Conservation (phyloP, 1,140 invertebrate species). For the Aleiodes sp. region DNA sequence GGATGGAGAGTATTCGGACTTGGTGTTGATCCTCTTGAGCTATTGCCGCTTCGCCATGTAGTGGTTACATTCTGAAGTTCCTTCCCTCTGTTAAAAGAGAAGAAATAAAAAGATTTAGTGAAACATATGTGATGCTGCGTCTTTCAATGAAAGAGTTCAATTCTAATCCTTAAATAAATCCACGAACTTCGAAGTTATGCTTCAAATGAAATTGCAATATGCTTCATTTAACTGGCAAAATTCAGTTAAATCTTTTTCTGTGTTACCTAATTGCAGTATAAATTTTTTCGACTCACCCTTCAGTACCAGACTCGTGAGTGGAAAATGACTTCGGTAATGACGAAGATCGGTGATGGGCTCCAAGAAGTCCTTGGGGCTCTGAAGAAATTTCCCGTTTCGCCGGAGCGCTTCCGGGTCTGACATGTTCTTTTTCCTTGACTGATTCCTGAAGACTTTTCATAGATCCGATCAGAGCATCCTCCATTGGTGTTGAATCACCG, state of each 20-base stretch:
- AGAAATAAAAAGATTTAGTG: neutral
- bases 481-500: conserved; percentile 66
- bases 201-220: no score
- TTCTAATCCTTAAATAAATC: neutral
- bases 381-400: conserved; percentile 55
- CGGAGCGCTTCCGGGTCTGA: conserved; percentile 69
- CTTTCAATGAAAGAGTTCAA: neutral
- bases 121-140: conserved; percentile 39
- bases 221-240: no score
- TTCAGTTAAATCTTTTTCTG: no score
- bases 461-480: conserved; percentile 57
- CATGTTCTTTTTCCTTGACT: conserved; percentile 57
- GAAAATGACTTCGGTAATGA: conserved; percentile 74
- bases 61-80: conserved; percentile 43
- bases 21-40: conserved; percentile 58
- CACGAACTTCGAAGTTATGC: no score
- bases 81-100: conserved; percentile 6
- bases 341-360: conserved; percentile 69
- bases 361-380: conserved; percentile 53
- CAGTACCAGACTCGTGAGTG: conserved; percentile 54
- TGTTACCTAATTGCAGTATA: no score
- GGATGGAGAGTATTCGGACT: conserved; percentile 54
- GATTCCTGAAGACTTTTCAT: conserved; percentile 54
- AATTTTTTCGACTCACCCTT: conserved; percentile 49
- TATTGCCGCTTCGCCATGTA: conserved; percentile 49